These are phyloP conservation scores for Drosophila obscura DNA, from an alignment of 1,140 invertebrate genomes.

Conservation along the genomic window DNA sequence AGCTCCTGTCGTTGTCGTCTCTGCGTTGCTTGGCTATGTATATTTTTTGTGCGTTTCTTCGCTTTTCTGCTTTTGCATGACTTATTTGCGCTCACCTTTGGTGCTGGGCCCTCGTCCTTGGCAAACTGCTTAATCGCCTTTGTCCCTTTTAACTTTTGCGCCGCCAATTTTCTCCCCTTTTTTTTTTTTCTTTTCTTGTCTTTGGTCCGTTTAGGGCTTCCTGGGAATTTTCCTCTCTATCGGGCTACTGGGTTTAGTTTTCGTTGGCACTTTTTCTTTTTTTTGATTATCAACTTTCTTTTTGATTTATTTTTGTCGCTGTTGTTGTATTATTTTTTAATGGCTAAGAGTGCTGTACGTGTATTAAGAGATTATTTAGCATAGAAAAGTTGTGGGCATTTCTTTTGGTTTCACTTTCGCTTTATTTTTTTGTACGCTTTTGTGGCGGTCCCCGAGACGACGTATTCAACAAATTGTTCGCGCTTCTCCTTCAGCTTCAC, in stretches of 20 bases:
- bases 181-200: neutral
- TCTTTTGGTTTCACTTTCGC: slow-evolving; percentile 64
- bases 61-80: slow-evolving; percentile 63
- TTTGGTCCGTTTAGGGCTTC: slow-evolving; percentile 8
- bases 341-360: no score
- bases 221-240: slow-evolving; percentile 44
- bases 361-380: slow-evolving; percentile 27
- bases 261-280: slow-evolving; percentile 13
- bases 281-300: slow-evolving; percentile 49
- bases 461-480: slow-evolving; percentile 79
- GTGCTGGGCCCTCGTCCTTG: slow-evolving; percentile 49
- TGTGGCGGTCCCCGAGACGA: slow-evolving; percentile 17
- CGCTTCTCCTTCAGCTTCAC: slow-evolving; percentile 60
- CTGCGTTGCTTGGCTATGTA: slow-evolving; percentile 14
- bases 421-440: slow-evolving; percentile 30
- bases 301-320: slow-evolving; percentile 37
- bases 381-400: slow-evolving; percentile 26
- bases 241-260: neutral
- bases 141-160: slow-evolving; percentile 79
- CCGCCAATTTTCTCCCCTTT: slow-evolving; percentile 70
- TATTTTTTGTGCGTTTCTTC: slow-evolving; percentile 32
- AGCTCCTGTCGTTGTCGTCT: neutral
- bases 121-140: slow-evolving; percentile 71
- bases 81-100: slow-evolving; percentile 79
- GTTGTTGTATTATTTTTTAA: slow-evolving; percentile 21